Base-by-base conservation (phyloP, 1,140 invertebrate genomes). In the Patella vulgata region DNA sequence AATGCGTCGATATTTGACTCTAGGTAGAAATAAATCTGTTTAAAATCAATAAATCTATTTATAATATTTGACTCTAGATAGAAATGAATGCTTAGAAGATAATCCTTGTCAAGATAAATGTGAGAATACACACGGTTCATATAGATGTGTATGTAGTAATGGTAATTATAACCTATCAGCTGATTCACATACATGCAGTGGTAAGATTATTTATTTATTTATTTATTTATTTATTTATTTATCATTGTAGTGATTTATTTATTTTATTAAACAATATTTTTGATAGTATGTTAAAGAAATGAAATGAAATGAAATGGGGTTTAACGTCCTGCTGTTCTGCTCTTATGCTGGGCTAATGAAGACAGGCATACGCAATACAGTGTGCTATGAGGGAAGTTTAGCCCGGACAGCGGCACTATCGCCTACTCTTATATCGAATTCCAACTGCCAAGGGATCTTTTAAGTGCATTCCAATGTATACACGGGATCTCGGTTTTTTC, bases 81-180 rank as follows among this genome's bases (percentile, higher is more conserved):
- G 91, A 23, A 86, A 92, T 69, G 90, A 91, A 70, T 91, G 91
- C 72, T 59, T 71, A 4, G 81, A 86, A 25, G n/a, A 85, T 85
- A 87, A 88, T 62, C 89, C 86, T 8, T 77, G 75, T 68, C 58
- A 73, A 43, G 74, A 74, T 19, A 27, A 47, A 1, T 81, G 79
- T 59, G 47, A 68, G 9, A 78, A 79, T 47, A 68, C 60, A 5
- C 23, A 58, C 28, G 75, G 77, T 11, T 76, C 72, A 0, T 80
- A 67, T 57, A 47, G 43, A 12, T 80, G 78, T 63, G 43, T 53
- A n/a, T 80, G 78, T 68, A 56, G 25, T 9, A 27, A 44, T 21
- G 48, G 17, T 17, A 70, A 68, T 3, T 69, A 48, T 17, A 56
- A 12, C 21, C 44, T 86, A 8, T 57, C 66, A 3, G 21, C 64